These are phyloP conservation scores for Lepus timidus DNA, from an alignment of 2,113 vertebrate species.

Conservation along the genomic window DNA sequence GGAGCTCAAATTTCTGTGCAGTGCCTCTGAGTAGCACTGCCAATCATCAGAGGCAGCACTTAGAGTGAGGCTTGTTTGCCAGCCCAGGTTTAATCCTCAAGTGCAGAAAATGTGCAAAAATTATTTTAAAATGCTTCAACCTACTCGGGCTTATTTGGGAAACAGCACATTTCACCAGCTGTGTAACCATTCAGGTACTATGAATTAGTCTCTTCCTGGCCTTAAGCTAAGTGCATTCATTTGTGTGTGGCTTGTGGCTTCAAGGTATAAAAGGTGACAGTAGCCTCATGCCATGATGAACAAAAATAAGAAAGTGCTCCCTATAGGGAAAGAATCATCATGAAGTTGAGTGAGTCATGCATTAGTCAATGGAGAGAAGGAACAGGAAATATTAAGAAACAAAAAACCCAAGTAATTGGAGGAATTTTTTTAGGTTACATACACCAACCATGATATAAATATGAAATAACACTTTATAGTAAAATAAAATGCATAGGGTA, in stretches of 20 bases:
- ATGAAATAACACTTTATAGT: slow-evolving; percentile 55
- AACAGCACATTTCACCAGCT: background rate
- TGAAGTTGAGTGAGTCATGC: background rate
- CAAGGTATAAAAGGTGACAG: background rate
- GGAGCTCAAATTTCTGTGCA: background rate
- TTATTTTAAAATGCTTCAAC: slow-evolving; percentile 12
- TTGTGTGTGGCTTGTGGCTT: slow-evolving; percentile 44
- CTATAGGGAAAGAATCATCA: background rate
- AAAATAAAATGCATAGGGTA: background rate
- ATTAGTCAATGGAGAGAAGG: slow-evolving; percentile 7
- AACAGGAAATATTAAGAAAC: background rate
- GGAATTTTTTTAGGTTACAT: background rate
- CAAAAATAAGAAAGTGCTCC: slow-evolving; percentile 15
- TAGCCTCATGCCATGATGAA: background rate
- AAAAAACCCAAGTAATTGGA: background rate
- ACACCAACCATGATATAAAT: background rate
- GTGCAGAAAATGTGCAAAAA: slow-evolving; percentile 12
- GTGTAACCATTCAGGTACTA: background rate
- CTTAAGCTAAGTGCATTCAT: slow-evolving; percentile 20
- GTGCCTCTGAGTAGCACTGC: background rate
- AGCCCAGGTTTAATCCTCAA: background rate
- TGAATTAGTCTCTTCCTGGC: slow-evolving; percentile 24
- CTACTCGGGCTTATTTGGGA: slow-evolving; percentile 10
- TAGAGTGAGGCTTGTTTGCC: background rate
- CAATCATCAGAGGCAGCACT: background rate